Conservation (phyloP, 2,113 vertebrate species). For the Spea bombifrons region DNA sequence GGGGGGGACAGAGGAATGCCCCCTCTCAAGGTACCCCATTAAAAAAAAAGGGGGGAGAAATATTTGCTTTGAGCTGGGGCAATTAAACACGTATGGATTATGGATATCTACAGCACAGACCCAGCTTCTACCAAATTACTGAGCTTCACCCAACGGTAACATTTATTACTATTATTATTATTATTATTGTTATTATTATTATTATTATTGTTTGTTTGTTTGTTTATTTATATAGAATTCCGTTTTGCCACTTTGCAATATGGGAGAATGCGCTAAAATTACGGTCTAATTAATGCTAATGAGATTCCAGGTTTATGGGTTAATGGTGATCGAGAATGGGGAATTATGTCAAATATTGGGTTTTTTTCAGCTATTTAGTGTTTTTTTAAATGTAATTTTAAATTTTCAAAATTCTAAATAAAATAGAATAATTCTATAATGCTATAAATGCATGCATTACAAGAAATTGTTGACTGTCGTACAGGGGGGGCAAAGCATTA, state of each 20-base stretch:
- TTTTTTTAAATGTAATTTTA: too few relatives aligned
- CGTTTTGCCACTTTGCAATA: neutral
- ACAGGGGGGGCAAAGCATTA: too few relatives aligned
- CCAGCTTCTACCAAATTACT: constrained; percentile 69
- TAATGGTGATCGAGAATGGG: too few relatives aligned
- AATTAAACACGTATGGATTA: constrained; percentile 53
- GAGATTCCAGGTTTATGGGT: too few relatives aligned
- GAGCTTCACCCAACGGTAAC: constrained; percentile 74
- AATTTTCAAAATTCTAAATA: too few relatives aligned
- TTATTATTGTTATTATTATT: neutral
- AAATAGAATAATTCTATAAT: too few relatives aligned
- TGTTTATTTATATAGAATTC: neutral
- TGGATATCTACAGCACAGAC: constrained; percentile 69
- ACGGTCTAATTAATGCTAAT: too few relatives aligned
- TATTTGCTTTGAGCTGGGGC: neutral
- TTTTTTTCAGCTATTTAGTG: too few relatives aligned
- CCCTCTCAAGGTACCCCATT: neutral
- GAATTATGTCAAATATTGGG: too few relatives aligned
- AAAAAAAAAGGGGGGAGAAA: neutral
- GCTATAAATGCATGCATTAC: too few relatives aligned
- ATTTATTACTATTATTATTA: neutral
- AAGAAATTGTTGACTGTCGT: too few relatives aligned
- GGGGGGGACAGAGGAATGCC: neutral
- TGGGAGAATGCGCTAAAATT: neutral
- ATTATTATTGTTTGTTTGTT: neutral